Evolutionary conservation across 2,797 vertebrate species (phyloP).

Genomic region (Pogoniulus pusillus): DNA sequence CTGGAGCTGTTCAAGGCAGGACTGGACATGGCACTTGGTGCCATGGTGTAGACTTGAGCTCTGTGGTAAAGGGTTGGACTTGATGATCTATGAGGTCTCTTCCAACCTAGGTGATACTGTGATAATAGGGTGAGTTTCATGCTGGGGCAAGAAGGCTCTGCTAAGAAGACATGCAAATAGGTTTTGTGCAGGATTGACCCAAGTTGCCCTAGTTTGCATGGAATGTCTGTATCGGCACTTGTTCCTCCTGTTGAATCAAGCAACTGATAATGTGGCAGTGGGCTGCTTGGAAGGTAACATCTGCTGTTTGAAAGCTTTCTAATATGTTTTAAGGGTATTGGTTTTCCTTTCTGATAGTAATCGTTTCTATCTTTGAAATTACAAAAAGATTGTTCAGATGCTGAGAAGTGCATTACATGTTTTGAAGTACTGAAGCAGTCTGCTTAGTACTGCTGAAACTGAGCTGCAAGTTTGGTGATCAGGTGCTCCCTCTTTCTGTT

Average conservation of each 20-base stretch:
- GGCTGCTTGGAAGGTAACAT: not conserved
- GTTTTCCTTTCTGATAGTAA: not conserved
- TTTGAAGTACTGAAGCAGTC: not conserved
- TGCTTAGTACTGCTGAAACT: not conserved
- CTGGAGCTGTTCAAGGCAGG: too few species aligned
- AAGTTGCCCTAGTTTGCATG: not conserved
- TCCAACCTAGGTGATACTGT: too few species aligned
- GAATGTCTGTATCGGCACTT: not conserved
- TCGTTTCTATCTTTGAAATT: not conserved
- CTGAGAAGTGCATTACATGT: not conserved
- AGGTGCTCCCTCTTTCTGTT: not conserved
- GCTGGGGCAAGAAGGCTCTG: not conserved
- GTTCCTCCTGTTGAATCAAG: not conserved
- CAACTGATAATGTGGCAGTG: not conserved
- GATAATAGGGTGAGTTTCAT: not conserved
- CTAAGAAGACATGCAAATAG: not conserved
- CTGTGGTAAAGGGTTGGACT: too few species aligned
- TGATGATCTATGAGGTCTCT: too few species aligned
- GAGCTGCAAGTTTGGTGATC: not conserved
- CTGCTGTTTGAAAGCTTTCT: conserved; percentile 1
- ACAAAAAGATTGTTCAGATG: not conserved
- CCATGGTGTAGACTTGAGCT: too few species aligned
- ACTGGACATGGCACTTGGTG: too few species aligned
- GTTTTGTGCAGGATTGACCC: not conserved
- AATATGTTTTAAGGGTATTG: not conserved